Base-by-base conservation (phyloP, 2,797 vertebrate genomes). In the Channa striata region DNA sequence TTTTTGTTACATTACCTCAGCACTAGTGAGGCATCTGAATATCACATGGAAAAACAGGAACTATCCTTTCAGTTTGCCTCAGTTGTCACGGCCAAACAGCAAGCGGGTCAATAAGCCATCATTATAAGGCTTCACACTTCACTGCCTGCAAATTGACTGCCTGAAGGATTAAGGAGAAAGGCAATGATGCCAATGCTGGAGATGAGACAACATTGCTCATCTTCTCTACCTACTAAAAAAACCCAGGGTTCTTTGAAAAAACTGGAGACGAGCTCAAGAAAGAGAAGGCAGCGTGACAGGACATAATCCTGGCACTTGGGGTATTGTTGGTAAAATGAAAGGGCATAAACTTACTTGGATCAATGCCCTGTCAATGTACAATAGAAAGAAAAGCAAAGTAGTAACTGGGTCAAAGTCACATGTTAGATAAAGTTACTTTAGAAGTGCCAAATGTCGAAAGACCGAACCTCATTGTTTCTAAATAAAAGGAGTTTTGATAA, bases 51-150 rank as follows among this genome's bases (percentile, higher is more conserved):
- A 77, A 75, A 83, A 81, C 78, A 82, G 87, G 83, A 90, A 77
- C 77, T 72, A 78, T 87, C 82, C 62, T 82, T 91, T 86, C 76
- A 82, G 59, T 89, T 91, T 86, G 82, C 85, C 79, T 88, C 87
- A 87, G 84, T 90, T 87, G 75, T 87, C 71, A 54, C 87, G 84
- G 81, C 87, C 88, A 90, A 94, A 93, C 87, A 91, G 89, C 89
- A 92, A 92, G 92, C 89, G 90, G 94, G 94, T 95, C 94, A 95
- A 94, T 95, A 95, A 94, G 88, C 92, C 91, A 94, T 95, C 93
- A 95, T 95, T 95, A 95, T 85, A 92, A 89, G 88, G 87, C 92
- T 91, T 95, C 94, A 94, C 93, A 93, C 90, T 91, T 87, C 76
- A 64, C 85, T 94, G 92, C 73, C 88, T 92, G 78, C 90, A 93